phyloP scores from a whole-genome alignment of 2,113 vertebrate species.

The Lepus americanus region DNA sequence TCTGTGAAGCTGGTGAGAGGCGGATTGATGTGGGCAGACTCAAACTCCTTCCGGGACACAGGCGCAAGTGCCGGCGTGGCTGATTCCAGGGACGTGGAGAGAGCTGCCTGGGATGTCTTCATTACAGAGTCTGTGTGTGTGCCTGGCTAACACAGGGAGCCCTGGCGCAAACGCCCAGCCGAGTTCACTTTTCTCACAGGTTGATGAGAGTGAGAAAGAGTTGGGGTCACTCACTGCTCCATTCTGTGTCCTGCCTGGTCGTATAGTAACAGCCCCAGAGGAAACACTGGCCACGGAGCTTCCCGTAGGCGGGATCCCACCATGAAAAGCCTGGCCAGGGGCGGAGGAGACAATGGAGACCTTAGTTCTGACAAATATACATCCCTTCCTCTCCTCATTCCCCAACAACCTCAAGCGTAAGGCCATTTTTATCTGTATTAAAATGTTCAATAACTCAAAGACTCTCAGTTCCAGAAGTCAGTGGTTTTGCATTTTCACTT shows the following conservation, averaged over 20 bases:
- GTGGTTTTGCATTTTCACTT: slow-evolving; percentile 13
- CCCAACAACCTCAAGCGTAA: background rate
- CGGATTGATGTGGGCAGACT: slow-evolving; percentile 12
- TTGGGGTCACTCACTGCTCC: background rate
- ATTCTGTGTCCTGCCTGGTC: background rate
- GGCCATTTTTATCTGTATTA: slow-evolving; percentile 72
- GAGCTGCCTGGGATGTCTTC: background rate
- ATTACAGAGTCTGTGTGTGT: background rate
- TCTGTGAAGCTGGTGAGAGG: slow-evolving; percentile 38
- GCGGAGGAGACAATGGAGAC: background rate
- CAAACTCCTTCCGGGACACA: slow-evolving; percentile 32
- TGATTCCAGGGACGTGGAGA: background rate
- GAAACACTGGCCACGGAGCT: background rate
- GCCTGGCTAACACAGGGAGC: background rate
- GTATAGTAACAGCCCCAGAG: background rate
- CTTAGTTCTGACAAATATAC: background rate
- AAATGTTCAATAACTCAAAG: slow-evolving; percentile 56
- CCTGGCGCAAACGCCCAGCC: background rate
- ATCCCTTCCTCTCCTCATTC: background rate
- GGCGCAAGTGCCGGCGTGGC: background rate
- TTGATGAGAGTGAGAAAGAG: background rate
- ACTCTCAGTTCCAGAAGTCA: slow-evolving; percentile 33
- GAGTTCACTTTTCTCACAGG: background rate
- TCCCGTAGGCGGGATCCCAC: background rate
- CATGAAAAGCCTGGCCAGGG: background rate